Base-by-base conservation (phyloP, 2,113 vertebrate species). In the Sciurus niger region DNA sequence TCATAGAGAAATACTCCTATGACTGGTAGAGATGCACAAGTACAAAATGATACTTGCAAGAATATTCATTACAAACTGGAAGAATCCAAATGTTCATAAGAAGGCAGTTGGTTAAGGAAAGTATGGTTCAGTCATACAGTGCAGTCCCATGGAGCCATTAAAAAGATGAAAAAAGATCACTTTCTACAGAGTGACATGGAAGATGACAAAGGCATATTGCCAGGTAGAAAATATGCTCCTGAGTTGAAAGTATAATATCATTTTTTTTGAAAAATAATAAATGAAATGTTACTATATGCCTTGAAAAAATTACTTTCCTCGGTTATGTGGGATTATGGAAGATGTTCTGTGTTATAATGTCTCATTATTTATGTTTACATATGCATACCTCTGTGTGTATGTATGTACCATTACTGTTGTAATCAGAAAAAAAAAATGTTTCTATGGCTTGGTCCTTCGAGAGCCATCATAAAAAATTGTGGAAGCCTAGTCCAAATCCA, bases 291-390 rank as follows among this genome's bases (percentile, higher is more conserved):
- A 88, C 89, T 84, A n/a, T 76, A 78, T 46, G 46, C 55, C 87
- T 95, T 88, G 24, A 46, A 94, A 95, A 87, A 86, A 37, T 84
- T 94, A 82, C 20, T 96, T 96, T 97, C 86, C 86, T 96, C 77
- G 90, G 79, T 86, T 77, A 46, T 86, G 34, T 68, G 58, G 30
- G 55, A 89, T 89, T 94, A 76, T 70, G 70, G 79, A 78, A 89
- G 74, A 70, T 96, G 96, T 96, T 94, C 32, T n/a, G 53, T 55
- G n/a, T 78, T 92, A 93, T 79, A 92, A 48, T 55, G 48, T 95
- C 94, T 94, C 40, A 85, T 85, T 95, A 89, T 78, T 92, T 87
- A 60, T 82, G 20, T 76, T 14, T 74, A 9, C 22, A 10, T 22
- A 48, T 72, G 16, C 87, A 8, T 63, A 17, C 8, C 37, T 43